Base-by-base conservation (phyloP, 2,888 invertebrate species). In the Athalia cordata region DNA sequence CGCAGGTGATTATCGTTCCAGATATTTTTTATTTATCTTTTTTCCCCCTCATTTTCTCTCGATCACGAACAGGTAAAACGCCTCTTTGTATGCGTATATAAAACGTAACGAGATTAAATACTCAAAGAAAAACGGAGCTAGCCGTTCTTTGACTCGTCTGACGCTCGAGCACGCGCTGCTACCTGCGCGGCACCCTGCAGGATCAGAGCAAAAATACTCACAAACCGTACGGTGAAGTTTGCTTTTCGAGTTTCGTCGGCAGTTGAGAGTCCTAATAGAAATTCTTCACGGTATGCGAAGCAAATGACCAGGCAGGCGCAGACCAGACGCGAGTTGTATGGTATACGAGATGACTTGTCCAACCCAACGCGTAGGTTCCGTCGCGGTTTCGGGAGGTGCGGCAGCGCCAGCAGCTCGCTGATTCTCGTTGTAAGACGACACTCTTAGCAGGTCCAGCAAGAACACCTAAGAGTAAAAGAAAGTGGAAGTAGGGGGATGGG, bases 381-480 rank as follows among this genome's bases (percentile, higher is more conserved):
- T 83, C 79, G 81, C 85, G 85, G 85, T 84, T 87, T 85, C 85
- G 85, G 85, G 84, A 83, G 82, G 83, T 84, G 83, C 79, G 29
- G 29, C 29, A 29, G 29, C 29, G 29, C 29, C 29, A 29, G 29
- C 29, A 29, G 29, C 29, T 29, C 29, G 29, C 81, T 81, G 45
- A 43, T 29, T 29, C 68, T 49, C 72, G 59, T 5, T 83, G 86
- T 84, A 84, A 86, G 81, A 82, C 83, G 84, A 86, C 82, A 85
- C 78, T 77, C 67, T 64, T 75, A 49, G 77, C 66, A 76, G 57
- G 66, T 61, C 49, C 47, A 62, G 29, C 29, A 2, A 29, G 29
- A 29, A 29, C 29, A 29, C 29, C 29, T 29, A 29, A 29, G 29
- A 29, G 29, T 29, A 2, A 29, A 29, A 29, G 29, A 29, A 29